Percentiles rank a stretch among this genome's conserved stretches.
These are phyloP conservation scores for Anorthoa munda DNA, from an alignment of 2,888 invertebrate genomes.

Conservation along the genomic window DNA sequence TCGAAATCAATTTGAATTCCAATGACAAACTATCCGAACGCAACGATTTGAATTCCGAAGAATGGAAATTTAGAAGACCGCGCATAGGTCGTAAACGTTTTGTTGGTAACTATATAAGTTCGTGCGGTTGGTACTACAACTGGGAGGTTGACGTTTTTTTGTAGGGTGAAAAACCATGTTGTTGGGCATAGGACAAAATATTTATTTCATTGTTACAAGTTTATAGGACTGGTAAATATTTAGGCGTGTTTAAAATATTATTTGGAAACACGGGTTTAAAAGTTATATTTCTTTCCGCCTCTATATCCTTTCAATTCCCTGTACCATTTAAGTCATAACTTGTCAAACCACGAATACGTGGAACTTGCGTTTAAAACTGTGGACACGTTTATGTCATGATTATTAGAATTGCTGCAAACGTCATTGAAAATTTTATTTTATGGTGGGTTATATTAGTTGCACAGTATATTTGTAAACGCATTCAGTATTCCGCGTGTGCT, in stretches of 20 bases:
- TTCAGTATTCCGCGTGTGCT: conserved; percentile 84
- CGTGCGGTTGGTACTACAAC: conserved; percentile 53
- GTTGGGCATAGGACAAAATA: not conserved
- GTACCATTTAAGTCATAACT: conserved; percentile 12
- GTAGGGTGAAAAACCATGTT: conserved; percentile 35
- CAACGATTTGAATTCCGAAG: conserved; percentile 71
- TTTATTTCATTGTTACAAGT: not conserved
- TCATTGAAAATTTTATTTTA: conserved; percentile 62
- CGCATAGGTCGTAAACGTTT: conserved; percentile 72
- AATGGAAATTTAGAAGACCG: conserved; percentile 72
- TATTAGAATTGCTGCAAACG: conserved; percentile 43
- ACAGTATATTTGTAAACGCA: conserved; percentile 76
- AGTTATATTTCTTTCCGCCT: not conserved
- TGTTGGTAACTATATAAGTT: conserved; percentile 60
- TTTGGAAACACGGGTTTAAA: not conserved
- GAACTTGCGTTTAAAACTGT: conserved; percentile 34
- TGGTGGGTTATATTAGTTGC: conserved; percentile 72
- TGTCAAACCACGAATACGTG: not conserved
- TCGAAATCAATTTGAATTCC: conserved; percentile 76
- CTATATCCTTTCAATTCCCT: not conserved
- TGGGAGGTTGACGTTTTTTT: conserved; percentile 36
- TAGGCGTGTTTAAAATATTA: not conserved
- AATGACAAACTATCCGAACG: conserved; percentile 66
- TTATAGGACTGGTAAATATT: not conserved
- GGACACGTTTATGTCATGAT: conserved; percentile 48